Evolutionary conservation across 2,113 vertebrate species (phyloP).

Genomic region (Lagenorhynchus albirostris): DNA sequence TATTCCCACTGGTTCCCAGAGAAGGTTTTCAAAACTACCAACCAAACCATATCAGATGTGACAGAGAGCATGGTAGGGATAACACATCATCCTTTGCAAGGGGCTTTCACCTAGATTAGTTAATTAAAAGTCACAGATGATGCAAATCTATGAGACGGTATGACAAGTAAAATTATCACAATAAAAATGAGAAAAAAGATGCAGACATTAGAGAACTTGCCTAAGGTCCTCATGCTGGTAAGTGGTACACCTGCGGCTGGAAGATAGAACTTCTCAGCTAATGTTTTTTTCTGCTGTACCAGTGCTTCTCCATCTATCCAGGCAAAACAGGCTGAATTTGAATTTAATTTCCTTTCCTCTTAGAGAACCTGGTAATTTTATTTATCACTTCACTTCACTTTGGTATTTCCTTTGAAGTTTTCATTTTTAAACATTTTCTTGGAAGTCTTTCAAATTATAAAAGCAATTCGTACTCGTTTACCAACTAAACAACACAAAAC

Average conservation of each 20-base stretch:
- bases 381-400: neutral
- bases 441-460: neutral
- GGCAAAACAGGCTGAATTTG: neutral
- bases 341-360: neutral
- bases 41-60: neutral
- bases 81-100: neutral
- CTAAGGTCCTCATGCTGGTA: neutral
- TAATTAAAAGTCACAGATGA: neutral
- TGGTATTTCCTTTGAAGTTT: neutral
- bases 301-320: neutral
- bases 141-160: neutral
- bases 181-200: neutral
- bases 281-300: neutral
- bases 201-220: neutral
- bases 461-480: neutral
- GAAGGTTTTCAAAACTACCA: neutral
- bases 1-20: neutral
- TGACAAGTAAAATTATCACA: neutral
- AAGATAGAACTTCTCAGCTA: neutral
- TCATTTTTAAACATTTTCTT: constrained; percentile 3
- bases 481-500: neutral
- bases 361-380: neutral
- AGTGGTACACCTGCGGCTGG: neutral
- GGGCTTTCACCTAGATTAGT: neutral
- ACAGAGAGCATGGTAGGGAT: neutral